Percentiles rank a stretch among this genome's conserved stretches.
These are phyloP conservation scores for Cheilosia vulpina DNA, from an alignment of 2,888 invertebrate species.

Conservation along the genomic window DNA sequence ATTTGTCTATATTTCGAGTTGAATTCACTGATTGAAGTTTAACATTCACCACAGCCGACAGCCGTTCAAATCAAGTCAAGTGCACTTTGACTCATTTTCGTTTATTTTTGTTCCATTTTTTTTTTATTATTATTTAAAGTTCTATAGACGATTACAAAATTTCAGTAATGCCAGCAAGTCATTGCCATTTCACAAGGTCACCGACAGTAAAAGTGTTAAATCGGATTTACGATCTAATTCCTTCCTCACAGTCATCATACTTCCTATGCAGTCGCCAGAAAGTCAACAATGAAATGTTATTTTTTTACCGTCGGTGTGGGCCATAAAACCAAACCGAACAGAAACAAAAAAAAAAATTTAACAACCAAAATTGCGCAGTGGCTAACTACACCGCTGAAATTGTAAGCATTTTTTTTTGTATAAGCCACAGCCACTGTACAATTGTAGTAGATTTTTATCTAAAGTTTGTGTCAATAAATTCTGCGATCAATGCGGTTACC, in stretches of 20 bases:
- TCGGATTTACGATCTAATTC: slow-evolving; percentile 38
- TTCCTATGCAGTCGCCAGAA: slow-evolving; percentile 16
- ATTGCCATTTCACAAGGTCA: slow-evolving; percentile 52
- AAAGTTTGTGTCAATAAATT: slow-evolving; percentile 6
- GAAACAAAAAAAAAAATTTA: slow-evolving; percentile 33
- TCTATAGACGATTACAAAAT: slow-evolving; percentile 22
- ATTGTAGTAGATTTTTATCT: slow-evolving; percentile 31
- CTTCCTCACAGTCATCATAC: slow-evolving; percentile 14
- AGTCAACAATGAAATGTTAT: slow-evolving; percentile 23
- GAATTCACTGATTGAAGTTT: slow-evolving; percentile 15
- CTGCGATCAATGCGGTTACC: slow-evolving; percentile 16
- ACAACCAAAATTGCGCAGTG: slow-evolving; percentile 51
- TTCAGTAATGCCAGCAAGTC: slow-evolving; percentile 19
- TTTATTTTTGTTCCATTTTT: background rate
- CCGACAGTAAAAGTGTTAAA: slow-evolving; percentile 30
- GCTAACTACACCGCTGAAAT: slow-evolving; percentile 16
- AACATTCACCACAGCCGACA: slow-evolving; percentile 1
- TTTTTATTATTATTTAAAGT: slow-evolving; percentile 1
- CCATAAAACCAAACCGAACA: slow-evolving; percentile 44
- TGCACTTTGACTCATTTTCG: slow-evolving; percentile 6
- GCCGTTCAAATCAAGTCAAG: slow-evolving; percentile 18
- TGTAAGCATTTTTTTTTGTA: background rate
- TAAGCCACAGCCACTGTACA: background rate
- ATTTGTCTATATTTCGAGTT: slow-evolving; percentile 23
- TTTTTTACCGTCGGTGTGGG: slow-evolving; percentile 49